A percentile compares a stretch with the other conserved stretches of the same genome.
Conservation (phyloP, 1,140 invertebrate species). For the Cherax destructor region DNA sequence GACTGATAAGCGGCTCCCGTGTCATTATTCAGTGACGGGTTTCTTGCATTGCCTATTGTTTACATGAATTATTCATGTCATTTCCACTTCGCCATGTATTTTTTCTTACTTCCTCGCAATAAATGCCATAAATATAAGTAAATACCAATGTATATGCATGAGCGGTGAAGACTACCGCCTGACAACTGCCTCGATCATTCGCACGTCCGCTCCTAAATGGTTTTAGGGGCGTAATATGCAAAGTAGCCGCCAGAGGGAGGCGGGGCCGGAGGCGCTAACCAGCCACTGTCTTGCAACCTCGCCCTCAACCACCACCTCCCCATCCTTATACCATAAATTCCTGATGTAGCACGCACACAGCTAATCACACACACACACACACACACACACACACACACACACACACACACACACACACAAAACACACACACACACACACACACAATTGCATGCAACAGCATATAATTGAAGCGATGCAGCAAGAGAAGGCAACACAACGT, state of each 20-base stretch:
- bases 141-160: not conserved
- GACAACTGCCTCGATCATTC: not conserved
- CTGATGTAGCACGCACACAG: not conserved
- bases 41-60: not conserved
- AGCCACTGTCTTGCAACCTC: not conserved
- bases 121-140: not conserved
- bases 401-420: not conserved
- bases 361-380: not conserved
- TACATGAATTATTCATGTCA: not conserved
- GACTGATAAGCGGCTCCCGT: not conserved
- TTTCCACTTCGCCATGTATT: not conserved
- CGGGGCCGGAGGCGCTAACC: not conserved
- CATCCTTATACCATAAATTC: not conserved
- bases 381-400: not conserved
- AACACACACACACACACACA: conserved; percentile 2
- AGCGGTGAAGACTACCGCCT: not conserved
- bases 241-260: not conserved
- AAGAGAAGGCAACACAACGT: too few species aligned
- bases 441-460: too few species aligned
- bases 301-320: not conserved
- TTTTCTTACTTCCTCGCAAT: not conserved
- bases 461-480: too few species aligned
- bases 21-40: not conserved
- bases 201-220: not conserved
- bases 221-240: not conserved